Base-by-base conservation (phyloP, 2,888 invertebrate species). In the Gymnosoma rotundatum region DNA sequence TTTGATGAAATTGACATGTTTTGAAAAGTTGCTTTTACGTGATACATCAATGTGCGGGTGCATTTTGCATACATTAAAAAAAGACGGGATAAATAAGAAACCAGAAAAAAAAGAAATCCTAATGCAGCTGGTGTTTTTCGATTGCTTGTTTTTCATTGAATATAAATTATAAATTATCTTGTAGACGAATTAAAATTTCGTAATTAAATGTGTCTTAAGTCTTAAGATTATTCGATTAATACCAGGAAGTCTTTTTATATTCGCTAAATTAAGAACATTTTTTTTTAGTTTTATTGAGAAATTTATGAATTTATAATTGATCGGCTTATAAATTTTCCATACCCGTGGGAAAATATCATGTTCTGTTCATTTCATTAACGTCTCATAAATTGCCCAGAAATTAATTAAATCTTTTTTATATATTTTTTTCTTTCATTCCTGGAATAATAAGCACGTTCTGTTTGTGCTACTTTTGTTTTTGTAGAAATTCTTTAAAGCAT, bases 391-490 rank as follows among this genome's bases (percentile, higher is more conserved):
- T 60, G 73, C 79, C 73, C 70, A 79, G 73, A 79, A 79, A 45
- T 20, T n/a, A 58, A 42, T 56, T 10, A 70, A 56, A 50, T 58
- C 25, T 38, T 14, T 60, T 21, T 50, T 12, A 58, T 21, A 54
- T 48, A 52, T 73, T 63, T 48, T 60, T 73, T 73, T 56, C 52
- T 60, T 72, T 73, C 58, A 69, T 84, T 84, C 81, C 74, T 14
- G 52, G 84, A 84, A 84, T 66, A 78, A 74, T 69, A 81, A 78
- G 80, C 78, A 84, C 78, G 80, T 84, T 84, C 78, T 70, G 66
- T 20, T 73, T 70, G 66, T 20, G 63, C 48, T 69, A 14, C 48
- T 70, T 48, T 42, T 48, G 32, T 21, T 52, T 32, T 32, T 50
- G 2, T 25, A 48, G 0, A 58, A 58, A 60, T 67, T 60, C 50